Conservation (phyloP, 2,888 invertebrate genomes). For the Lysandra bellargus region DNA sequence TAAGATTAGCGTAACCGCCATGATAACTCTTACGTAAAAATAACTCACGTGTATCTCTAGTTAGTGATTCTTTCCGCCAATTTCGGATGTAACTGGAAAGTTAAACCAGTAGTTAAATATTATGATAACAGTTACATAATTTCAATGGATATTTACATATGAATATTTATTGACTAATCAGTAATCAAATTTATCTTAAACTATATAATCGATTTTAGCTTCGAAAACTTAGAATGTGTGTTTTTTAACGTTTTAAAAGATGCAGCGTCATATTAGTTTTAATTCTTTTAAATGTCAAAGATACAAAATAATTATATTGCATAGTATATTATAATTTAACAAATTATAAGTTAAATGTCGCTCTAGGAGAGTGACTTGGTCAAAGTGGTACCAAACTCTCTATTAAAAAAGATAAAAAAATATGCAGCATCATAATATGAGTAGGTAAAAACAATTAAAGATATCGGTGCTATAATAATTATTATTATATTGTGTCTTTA, state of each 20-base stretch:
- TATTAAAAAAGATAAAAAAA: no score
- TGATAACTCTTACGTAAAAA: background rate
- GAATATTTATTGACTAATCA: conserved; percentile 5
- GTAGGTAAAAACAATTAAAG: no score
- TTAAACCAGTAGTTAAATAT: conserved; percentile 4
- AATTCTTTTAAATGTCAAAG: no score
- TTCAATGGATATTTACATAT: background rate
- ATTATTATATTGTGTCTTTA: no score
- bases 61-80: background rate
- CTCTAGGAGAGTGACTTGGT: no score
- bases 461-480: no score
- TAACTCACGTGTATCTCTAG: background rate
- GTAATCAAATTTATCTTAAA: background rate
- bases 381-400: no score
- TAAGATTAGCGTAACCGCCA: background rate
- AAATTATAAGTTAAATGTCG: no score
- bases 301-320: no score
- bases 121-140: conserved; percentile 2
- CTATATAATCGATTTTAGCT: background rate
- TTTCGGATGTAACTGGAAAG: conserved; percentile 4
- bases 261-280: background rate
- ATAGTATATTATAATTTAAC: no score
- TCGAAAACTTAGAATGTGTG: background rate
- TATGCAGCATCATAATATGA: no score
- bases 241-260: background rate